Percentiles rank a stretch among this genome's conserved stretches.
Conservation (phyloP, 2,797 vertebrate genomes). For the Eulemur rubriventer region DNA sequence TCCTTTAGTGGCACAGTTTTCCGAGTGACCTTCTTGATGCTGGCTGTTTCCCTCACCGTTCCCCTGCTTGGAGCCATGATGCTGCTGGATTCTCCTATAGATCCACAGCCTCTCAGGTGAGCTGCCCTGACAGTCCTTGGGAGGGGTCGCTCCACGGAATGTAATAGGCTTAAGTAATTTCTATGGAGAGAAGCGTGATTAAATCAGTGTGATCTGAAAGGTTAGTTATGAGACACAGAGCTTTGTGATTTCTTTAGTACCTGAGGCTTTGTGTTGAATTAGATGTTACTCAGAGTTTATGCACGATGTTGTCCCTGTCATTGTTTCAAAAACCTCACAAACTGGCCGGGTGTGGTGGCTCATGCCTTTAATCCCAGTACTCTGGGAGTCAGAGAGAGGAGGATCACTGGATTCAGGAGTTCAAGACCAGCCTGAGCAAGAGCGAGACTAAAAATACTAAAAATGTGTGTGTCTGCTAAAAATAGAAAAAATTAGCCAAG, state of each 20-base stretch:
- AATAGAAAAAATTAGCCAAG: no score
- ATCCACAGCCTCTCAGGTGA: constrained; percentile 93
- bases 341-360: no score
- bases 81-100: constrained; percentile 94
- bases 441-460: no score
- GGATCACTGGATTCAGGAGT: no score
- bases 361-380: no score
- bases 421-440: no score
- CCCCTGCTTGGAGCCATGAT: constrained; percentile 91
- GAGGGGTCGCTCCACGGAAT: no score
- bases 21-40: constrained; percentile 90
- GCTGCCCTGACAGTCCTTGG: neutral
- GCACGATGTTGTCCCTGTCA: neutral
- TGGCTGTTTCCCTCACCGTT: constrained; percentile 89
- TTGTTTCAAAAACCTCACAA: neutral
- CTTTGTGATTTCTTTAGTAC: neutral
- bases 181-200: neutral
- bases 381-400: no score
- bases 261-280: neutral
- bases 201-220: neutral
- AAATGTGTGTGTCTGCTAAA: no score
- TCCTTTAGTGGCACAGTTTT: constrained; percentile 96
- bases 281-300: neutral
- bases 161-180: neutral
- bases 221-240: neutral